Percentiles rank a stretch among this genome's conserved stretches.
Conservation (phyloP, 2,113 vertebrate genomes). For the Chloropsis hardwickii region DNA sequence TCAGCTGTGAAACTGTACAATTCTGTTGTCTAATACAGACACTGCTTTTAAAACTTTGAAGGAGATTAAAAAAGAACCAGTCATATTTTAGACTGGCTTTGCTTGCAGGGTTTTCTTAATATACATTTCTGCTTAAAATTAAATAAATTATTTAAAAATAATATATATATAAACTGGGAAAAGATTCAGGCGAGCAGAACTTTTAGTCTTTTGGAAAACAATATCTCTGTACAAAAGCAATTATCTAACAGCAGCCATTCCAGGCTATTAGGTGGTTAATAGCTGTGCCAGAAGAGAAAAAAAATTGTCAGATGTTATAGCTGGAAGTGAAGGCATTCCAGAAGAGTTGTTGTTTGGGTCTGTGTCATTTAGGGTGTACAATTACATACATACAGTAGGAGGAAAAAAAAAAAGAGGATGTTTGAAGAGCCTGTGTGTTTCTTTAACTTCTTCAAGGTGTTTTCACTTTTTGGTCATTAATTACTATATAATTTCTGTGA, state of each 20-base stretch:
- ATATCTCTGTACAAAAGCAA: background rate
- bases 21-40: background rate
- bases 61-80: background rate
- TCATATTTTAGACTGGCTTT: background rate
- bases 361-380: background rate
- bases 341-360: background rate
- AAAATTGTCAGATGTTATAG: background rate
- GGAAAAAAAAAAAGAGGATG: background rate
- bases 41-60: background rate
- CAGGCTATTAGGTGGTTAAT: background rate
- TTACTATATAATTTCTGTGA: background rate
- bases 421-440: background rate
- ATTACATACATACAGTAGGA: fast-evolving
- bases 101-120: background rate
- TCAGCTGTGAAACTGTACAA: background rate
- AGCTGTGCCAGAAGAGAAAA: background rate
- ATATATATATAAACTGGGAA: background rate
- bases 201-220: background rate
- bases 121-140: background rate
- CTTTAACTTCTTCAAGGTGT: background rate
- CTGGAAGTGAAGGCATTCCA: background rate
- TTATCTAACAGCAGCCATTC: background rate
- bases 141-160: background rate
- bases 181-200: background rate
- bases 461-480: background rate